Evolutionary conservation across 2,888 invertebrate species (phyloP), one percentile per base, ranked within the genome.

Genomic region (Nymphalis urticae): DNA sequence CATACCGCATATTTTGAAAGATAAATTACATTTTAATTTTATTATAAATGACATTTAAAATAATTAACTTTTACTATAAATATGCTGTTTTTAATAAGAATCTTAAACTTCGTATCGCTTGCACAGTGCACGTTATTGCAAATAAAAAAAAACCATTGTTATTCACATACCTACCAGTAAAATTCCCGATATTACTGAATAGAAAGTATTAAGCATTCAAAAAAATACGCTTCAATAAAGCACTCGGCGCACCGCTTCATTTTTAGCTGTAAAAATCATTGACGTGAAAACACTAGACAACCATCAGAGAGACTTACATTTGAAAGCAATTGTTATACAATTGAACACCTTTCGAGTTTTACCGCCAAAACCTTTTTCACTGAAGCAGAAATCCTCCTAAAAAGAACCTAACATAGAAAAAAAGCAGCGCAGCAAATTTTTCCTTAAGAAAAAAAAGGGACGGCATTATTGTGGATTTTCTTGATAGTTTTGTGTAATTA

Each of bases 331-430:
- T 70, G 72, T 89, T 87, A 90, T 77, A 88, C 89, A 90, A 90
- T 85, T 80, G 88, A 89, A 91, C 90, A 86, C 91, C 90, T 91
- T 89, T 86, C 80, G 76, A 83, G 83, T 82, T 53, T 1, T 56
- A 56, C 79, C 87, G 84, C 82, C 32, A 50, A 59, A 51, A 70
- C 32, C 80, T 78, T 56, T 56, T 32, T 36, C 56, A 78, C 72
- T 81, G 82, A 77, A 76, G 85, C 86, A 82, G 82, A 89, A 87
- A 81, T 82, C 82, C 79, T 82, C 80, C 66, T 48, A 64, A 69
- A 65, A 69, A 70, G 42, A 61, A 62, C 42, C 13, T 53, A 16
- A 53, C 9, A 27, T 1, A 53, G 10, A 4, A 21, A 16, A 5
- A 47, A 69, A 61, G 24, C 47, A 21, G 79, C 56, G 73, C 79